Percentiles rank a stretch among this genome's conserved stretches.
Evolutionary conservation across 2,797 vertebrate species (phyloP).

Genomic region (Chelon auratus): DNA sequence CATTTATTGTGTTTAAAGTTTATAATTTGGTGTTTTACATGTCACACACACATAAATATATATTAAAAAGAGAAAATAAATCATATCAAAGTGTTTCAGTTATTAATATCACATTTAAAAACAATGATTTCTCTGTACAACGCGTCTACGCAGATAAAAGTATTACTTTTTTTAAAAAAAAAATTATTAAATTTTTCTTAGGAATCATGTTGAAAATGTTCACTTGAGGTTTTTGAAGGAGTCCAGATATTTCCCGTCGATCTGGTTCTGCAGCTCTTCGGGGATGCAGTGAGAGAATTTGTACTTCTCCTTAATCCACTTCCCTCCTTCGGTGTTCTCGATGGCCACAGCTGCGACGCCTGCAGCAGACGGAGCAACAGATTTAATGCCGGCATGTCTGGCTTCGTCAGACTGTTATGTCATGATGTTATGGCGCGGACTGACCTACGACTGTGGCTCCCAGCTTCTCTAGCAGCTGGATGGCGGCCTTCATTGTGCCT

Average conservation of each 20-base stretch:
- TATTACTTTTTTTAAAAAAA: background rate
- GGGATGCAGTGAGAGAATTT: slow-evolving; percentile 89
- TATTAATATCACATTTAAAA: slow-evolving; percentile 1
- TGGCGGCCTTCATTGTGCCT: slow-evolving; percentile 90
- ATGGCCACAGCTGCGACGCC: slow-evolving; percentile 89
- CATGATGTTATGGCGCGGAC: background rate
- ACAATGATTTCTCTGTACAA: background rate
- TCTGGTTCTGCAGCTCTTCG: slow-evolving; percentile 79
- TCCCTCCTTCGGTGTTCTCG: slow-evolving; percentile 88
- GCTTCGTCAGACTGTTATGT: background rate
- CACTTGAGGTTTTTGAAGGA: slow-evolving; percentile 70
- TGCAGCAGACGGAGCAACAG: slow-evolving; percentile 47
- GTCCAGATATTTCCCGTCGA: slow-evolving; percentile 79
- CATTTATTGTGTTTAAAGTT: slow-evolving; percentile 15
- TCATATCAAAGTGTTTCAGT: slow-evolving; percentile 3
- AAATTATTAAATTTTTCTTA: background rate
- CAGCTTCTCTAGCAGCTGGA: slow-evolving; percentile 86
- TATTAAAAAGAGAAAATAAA: slow-evolving; percentile 17
- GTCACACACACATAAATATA: slow-evolving; percentile 7
- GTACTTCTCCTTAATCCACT: slow-evolving; percentile 88
- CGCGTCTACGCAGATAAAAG: slow-evolving; percentile 16
- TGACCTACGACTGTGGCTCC: slow-evolving; percentile 87
- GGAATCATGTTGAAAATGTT: slow-evolving; percentile 3
- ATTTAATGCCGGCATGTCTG: background rate
- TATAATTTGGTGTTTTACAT: slow-evolving; percentile 14